Base-by-base conservation (phyloP, 1,140 invertebrate species). In the Solenopsis invicta region DNA sequence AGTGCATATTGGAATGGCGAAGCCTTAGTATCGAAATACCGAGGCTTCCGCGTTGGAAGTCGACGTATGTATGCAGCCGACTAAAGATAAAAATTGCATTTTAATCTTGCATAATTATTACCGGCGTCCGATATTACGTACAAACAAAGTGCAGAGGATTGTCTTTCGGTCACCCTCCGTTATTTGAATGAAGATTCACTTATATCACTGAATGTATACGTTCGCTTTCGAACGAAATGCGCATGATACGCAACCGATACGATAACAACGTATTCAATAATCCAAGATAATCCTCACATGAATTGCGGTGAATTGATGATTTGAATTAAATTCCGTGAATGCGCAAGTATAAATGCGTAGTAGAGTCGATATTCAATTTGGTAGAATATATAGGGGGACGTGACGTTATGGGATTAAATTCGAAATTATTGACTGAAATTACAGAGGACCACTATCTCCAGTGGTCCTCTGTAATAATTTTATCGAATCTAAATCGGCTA, bases 21-120 rank as follows among this genome's bases (percentile, higher is more conserved):
- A 92, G 90, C 88, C 84, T 88, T 54, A 84, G 41, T 52, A 61
- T 34, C 52, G 59, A 82, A 86, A 89, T 92, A 92, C 74, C 24
- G 61, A 12, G 77, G 74, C 87, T 91, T 93, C 87, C 29, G 5
- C 54, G 41, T 59, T 64, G 84, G 75, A 72, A 78, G 61, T 71
- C 62, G 37, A 62, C 3, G n/a, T n/a, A 81, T 54, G 9, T 48
- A 59, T n/a, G 18, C 21, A 54, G 5, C 21, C 18, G 37, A n/a
- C 12, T 61, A 18, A 4, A 59, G 71, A 59, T 72, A 21, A 45
- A 50, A 18, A 84, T 61, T 18, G 9, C 48, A 13, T 74, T 54
- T 37, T 84, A 61, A 72, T 71, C 10, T 41, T 54, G 4, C 61
- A 54, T 50, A 81, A 81, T 72, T 61, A n/a, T 41, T 29, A 1